Conservation (phyloP, 2,113 vertebrate genomes). For the Heterocephalus glaber region DNA sequence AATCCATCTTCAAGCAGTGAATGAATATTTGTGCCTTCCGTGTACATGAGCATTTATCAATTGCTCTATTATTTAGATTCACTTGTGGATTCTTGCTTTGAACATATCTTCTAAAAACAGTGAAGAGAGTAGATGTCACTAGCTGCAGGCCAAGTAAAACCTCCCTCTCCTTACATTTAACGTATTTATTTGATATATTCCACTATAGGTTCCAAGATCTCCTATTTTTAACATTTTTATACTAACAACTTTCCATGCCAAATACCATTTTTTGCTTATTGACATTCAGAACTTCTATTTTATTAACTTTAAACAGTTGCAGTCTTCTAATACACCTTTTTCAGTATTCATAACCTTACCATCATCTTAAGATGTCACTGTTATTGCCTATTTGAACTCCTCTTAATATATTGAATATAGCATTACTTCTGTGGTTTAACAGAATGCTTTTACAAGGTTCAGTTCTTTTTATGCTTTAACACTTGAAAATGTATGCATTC, state of each 20-base stretch:
- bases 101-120: not conserved
- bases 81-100: not conserved
- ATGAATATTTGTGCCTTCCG: not conserved
- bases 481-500: not conserved
- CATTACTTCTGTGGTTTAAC: not conserved
- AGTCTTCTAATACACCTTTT: not conserved
- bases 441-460: not conserved
- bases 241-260: not conserved
- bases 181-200: not conserved
- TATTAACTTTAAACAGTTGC: not conserved
- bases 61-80: not conserved
- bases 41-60: not conserved
- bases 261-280: not conserved
- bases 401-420: not conserved
- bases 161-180: not conserved
- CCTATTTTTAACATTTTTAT: not conserved
- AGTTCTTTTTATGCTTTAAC: slow-evolving; percentile 3
- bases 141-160: not conserved
- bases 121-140: not conserved
- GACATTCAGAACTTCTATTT: not conserved
- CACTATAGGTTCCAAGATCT: not conserved
- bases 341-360: not conserved
- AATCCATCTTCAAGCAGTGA: not conserved
- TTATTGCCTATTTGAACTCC: not conserved
- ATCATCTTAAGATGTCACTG: not conserved